A percentile compares a stretch with the other conserved stretches of the same genome.
Evolutionary conservation across 2,113 vertebrate genomes (phyloP).

Genomic region (Procavia capensis): DNA sequence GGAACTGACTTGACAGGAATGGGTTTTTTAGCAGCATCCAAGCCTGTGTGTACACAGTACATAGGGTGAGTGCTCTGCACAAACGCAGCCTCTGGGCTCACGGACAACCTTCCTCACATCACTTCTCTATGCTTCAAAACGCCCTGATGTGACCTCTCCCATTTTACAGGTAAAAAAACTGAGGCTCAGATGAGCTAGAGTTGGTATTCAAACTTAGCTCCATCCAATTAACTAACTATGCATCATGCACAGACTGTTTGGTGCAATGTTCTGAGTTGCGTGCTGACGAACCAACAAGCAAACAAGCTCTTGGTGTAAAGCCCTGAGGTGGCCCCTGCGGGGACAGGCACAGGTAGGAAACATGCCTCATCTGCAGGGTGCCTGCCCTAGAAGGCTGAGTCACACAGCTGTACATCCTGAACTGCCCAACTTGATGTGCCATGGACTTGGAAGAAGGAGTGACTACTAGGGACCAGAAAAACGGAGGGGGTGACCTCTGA

Average conservation of each 20-base stretch:
- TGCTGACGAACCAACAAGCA: not conserved
- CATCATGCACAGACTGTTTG: too few relatives aligned
- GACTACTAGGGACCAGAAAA: not conserved
- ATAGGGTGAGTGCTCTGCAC: not conserved
- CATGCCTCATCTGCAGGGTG: accelerated
- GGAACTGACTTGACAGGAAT: too few relatives aligned
- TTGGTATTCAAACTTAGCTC: not conserved
- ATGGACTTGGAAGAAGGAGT: not conserved
- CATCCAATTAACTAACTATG: not conserved
- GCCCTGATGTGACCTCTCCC: not conserved
- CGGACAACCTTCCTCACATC: not conserved
- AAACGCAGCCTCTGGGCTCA: not conserved
- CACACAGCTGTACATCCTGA: not conserved
- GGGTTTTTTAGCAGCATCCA: too few relatives aligned
- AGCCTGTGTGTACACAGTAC: accelerated
- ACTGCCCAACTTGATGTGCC: not conserved
- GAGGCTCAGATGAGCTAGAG: not conserved
- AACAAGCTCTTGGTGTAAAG: accelerated
- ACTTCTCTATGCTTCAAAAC: not conserved
- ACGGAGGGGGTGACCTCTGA: not conserved
- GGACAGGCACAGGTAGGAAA: not conserved
- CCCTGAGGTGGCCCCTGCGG: accelerated
- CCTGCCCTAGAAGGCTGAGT: not conserved
- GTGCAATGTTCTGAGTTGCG: accelerated
- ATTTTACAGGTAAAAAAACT: not conserved